Evolutionary conservation across 2,888 invertebrate genomes (phyloP), one percentile per base, ranked within the genome.

Genomic region (Callyntrura guangdongensis): DNA sequence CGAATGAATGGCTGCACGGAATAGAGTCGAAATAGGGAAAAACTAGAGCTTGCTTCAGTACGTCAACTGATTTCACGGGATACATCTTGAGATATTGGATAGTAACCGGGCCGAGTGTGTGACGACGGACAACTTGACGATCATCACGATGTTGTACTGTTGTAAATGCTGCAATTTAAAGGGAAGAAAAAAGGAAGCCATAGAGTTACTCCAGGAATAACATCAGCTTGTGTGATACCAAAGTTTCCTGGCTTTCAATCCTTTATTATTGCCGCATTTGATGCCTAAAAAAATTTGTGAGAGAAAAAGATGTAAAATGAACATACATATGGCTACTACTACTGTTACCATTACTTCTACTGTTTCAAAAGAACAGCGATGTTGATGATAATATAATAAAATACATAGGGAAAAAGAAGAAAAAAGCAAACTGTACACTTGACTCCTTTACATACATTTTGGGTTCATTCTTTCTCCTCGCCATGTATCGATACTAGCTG

Each of bases 251-350:
- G 0, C 27, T 72, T 72, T 47, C 25, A 72, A 17, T 72, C 27
- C 27, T 27, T 36, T 36, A 49, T 20, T 49, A 49, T 49, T 22
- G n/a, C 9, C 49, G 11, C 22, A 20, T 22, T 74, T 22, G 20
- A 74, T 49, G 22, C 14, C n/a, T n/a, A n/a, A n/a, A n/a, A n/a
- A 17, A 79, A 79, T 20, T 69, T 22, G 59, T 59, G 79, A 59
- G 56, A 59, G n/a, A n/a, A n/a, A n/a, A 36, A 79, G 25, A 56
- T n/a, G 79, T 59, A 79, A 79, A 79, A n/a, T n/a, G n/a, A n/a
- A n/a, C n/a, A n/a, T n/a, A n/a, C n/a, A n/a, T n/a, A n/a, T n/a
- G n/a, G n/a, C n/a, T n/a, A n/a, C n/a, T n/a, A n/a, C n/a, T n/a
- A n/a, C n/a, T n/a, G n/a, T n/a, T n/a, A n/a, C n/a, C n/a, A n/a